phyloP scores from a whole-genome alignment of 1,140 invertebrate species.

The Spodoptera frugiperda region DNA sequence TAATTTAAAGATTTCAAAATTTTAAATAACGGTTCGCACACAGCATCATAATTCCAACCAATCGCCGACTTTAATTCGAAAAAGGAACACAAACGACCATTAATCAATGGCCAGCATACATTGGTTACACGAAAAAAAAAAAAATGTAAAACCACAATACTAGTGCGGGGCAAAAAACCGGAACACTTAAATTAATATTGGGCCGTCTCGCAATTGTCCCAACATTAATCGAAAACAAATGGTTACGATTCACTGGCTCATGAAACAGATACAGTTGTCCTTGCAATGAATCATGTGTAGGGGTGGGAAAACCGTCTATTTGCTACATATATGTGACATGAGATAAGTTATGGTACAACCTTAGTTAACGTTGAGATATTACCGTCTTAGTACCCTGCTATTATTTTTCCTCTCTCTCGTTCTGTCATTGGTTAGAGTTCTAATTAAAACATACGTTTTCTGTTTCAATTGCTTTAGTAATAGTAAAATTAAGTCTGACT shows the following conservation, averaged over 20 bases:
- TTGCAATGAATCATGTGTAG: constrained; percentile 40
- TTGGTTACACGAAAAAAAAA: constrained; percentile 27
- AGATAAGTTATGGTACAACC: constrained; percentile 37
- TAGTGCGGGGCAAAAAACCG: constrained; percentile 50
- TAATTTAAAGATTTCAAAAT: too few relatives aligned
- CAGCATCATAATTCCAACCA: background rate
- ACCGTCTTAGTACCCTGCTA: background rate
- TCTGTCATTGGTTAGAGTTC: too few relatives aligned
- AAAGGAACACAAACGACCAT: background rate
- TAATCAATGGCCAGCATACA: constrained; percentile 8
- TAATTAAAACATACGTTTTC: too few relatives aligned
- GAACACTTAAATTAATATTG: constrained; percentile 59
- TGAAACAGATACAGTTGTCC: constrained; percentile 50
- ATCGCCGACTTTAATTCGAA: background rate
- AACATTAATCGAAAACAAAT: constrained; percentile 52
- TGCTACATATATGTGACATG: constrained; percentile 33
- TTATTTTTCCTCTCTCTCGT: constrained; percentile 2
- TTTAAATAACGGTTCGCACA: background rate
- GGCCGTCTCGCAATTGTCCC: constrained; percentile 46
- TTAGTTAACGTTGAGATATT: constrained; percentile 31
- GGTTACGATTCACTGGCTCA: constrained; percentile 47
- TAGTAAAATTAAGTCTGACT: too few relatives aligned
- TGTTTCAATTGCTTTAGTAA: too few relatives aligned
- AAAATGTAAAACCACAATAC: constrained; percentile 27
- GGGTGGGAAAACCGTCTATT: constrained; percentile 44